A percentile compares a stretch with the other conserved stretches of the same genome.
Evolutionary conservation across 2,113 vertebrate species (phyloP).

Genomic region (Mormoops blainvillei): DNA sequence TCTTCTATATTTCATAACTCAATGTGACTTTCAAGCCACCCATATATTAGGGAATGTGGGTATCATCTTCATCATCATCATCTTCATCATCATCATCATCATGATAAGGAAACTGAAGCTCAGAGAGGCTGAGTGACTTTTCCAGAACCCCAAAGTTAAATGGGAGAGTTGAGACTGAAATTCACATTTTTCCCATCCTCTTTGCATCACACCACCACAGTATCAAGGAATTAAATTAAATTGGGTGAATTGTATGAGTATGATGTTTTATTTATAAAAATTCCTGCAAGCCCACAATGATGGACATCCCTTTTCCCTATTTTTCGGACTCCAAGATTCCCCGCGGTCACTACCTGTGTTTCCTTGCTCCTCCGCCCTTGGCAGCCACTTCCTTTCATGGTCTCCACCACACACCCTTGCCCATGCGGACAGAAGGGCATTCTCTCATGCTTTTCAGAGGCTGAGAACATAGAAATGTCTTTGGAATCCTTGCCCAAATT

Average conservation of each 20-base stretch:
- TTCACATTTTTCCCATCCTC: neutral
- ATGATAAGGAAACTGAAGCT: neutral
- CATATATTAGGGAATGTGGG: neutral
- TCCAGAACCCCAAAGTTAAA: neutral
- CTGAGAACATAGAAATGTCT: neutral
- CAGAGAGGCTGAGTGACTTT: neutral
- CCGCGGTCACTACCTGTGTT: neutral
- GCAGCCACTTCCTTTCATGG: neutral
- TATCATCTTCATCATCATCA: too few species aligned
- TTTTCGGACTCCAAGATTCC: neutral
- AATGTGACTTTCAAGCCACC: neutral
- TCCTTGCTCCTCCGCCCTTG: neutral
- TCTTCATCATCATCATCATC: too few species aligned
- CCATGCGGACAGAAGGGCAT: neutral
- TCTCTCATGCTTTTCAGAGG: neutral
- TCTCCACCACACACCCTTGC: too few species aligned
- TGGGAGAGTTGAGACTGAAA: neutral
- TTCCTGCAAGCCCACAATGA: neutral
- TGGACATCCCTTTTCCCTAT: neutral
- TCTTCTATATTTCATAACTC: neutral
- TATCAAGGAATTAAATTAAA: neutral
- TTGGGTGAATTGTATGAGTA: neutral
- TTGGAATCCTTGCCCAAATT: neutral
- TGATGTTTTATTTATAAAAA: neutral
- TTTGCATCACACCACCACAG: neutral